These are phyloP conservation scores for Cydia amplana DNA, from an alignment of 1,140 invertebrate genomes.

Conservation along the genomic window DNA sequence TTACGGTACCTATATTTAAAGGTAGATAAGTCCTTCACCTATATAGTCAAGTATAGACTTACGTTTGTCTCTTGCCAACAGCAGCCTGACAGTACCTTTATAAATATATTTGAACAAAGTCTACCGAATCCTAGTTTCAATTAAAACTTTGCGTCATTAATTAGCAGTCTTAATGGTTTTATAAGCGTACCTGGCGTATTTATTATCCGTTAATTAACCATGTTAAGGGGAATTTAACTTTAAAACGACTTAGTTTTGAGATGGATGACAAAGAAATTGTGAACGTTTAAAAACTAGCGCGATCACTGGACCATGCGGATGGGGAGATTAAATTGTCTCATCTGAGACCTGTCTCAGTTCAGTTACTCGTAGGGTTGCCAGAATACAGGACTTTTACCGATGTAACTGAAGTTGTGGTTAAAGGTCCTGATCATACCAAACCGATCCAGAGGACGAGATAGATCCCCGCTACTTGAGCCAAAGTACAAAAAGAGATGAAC, in stretches of 20 bases:
- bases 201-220: slow-evolving; percentile 40
- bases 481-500: too few species aligned
- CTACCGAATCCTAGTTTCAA: neutral
- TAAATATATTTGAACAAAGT: neutral
- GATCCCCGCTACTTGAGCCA: too few species aligned
- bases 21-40: too few species aligned
- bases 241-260: slow-evolving; percentile 46
- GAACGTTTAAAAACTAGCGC: slow-evolving; percentile 57
- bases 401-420: neutral
- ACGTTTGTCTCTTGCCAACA: neutral
- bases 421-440: too few species aligned
- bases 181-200: neutral
- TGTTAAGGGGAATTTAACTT: slow-evolving; percentile 40
- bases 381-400: neutral
- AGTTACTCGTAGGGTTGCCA: neutral
- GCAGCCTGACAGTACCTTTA: neutral
- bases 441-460: too few species aligned
- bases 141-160: neutral
- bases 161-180: neutral
- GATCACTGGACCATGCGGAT: slow-evolving; percentile 47
- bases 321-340: slow-evolving; percentile 66
- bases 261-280: slow-evolving; percentile 52
- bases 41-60: neutral
- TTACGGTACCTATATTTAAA: too few species aligned
- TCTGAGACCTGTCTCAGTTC: slow-evolving; percentile 42